Evolutionary conservation across 2,113 vertebrate genomes (phyloP), one percentile per base, ranked within the genome.

Genomic region (Coptodon rendalli): DNA sequence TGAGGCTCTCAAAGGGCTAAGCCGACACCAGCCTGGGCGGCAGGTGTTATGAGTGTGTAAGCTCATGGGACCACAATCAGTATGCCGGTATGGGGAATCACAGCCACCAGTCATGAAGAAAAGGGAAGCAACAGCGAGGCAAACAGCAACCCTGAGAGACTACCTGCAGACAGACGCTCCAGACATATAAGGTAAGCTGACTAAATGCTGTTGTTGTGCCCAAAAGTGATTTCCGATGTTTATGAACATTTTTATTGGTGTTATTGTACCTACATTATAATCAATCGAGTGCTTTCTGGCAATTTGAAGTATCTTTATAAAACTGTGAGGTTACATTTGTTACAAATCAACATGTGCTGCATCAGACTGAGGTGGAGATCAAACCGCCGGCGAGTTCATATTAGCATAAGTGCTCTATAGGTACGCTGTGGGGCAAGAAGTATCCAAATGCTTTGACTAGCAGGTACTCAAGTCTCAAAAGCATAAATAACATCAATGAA

Each of bases 61-160:
- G 57, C 27, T 59, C 0, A 0, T 6, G 57, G 57, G 8, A 61
- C 57, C 57, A 31, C 57, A 61, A 31, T 61, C 57, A 0, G 0
- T 61, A 17, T 31, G 57, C 27, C 57, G 31, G 27, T 59, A 59
- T 59, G 57, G 57, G 27, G 27, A 59, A 17, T 59, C 57, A 59
- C 57, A 31, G 57, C 27, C 27, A 6, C 57, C 14, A 59, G 57
- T 59, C 57, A 59, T 31, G 57, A 59, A 16, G 5, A 59, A 31
- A 1, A 59, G 27, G 27, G 27, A 59, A 31, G 57, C 57, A 31
- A 31, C 27, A 31, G 57, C 1, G 0, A 59, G 57, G 57, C 56
- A 59, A 59, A 59, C 56, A 59, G 27, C 7, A 0, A 59, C 27
- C 27, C 56, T 59, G 56, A 17, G 57, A 31, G 3, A 59, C 27